These are phyloP conservation scores for Habropoda laboriosa DNA, from an alignment of 1,140 invertebrate species.

Conservation along the genomic window DNA sequence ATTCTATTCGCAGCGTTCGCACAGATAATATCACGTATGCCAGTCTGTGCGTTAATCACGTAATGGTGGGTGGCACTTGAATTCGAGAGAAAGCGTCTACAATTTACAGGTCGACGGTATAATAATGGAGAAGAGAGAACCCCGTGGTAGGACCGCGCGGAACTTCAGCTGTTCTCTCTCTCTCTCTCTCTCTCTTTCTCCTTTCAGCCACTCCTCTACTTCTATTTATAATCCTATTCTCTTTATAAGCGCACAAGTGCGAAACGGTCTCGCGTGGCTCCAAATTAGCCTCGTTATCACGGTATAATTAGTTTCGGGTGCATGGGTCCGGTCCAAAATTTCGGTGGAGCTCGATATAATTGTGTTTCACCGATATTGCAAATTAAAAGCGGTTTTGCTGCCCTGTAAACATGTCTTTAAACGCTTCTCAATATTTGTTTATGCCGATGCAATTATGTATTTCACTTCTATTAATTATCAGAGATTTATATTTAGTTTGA, in stretches of 20 bases:
- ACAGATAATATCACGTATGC: constrained; percentile 52
- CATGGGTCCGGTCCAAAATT: constrained; percentile 30
- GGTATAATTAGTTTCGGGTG: constrained; percentile 63
- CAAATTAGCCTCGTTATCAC: constrained; percentile 63
- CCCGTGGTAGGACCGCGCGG: constrained; percentile 38
- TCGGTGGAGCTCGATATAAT: constrained; percentile 2
- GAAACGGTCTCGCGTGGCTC: constrained; percentile 48
- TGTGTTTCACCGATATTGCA: too few relatives aligned
- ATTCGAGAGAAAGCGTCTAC: constrained; percentile 49
- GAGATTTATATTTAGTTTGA: too few relatives aligned
- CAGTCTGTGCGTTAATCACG: constrained; percentile 54
- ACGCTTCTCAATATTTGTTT: too few relatives aligned
- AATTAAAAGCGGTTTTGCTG: too few relatives aligned
- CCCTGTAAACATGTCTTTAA: too few relatives aligned
- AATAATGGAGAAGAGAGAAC: constrained; percentile 62
- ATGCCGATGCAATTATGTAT: background rate
- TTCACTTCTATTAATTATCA: too few relatives aligned
- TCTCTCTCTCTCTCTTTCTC: constrained; percentile 10
- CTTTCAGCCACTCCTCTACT: constrained; percentile 25
- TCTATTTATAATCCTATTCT: constrained; percentile 71
- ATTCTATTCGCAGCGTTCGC: constrained; percentile 31
- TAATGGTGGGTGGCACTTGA: constrained; percentile 46
- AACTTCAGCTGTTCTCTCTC: constrained; percentile 17
- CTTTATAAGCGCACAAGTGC: constrained; percentile 66
- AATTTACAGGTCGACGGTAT: constrained; percentile 58